Base-by-base conservation (phyloP, 2,888 invertebrate genomes). In the Limnephilus rhombicus region DNA sequence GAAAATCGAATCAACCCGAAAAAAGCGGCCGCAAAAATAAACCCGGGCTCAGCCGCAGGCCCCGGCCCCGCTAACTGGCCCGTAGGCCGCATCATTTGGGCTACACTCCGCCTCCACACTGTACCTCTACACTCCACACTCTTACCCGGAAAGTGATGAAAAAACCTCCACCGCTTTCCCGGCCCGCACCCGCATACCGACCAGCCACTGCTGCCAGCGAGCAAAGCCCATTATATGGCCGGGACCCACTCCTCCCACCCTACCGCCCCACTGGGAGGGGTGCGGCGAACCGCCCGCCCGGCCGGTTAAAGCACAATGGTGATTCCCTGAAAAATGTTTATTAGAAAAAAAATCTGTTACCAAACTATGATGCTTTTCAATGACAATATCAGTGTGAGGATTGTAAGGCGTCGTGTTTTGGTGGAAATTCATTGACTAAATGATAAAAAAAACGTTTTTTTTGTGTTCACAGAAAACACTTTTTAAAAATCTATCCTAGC, bases 11-110 rank as follows among this genome's bases (percentile, higher is more conserved):
- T 53, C n/a, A 41, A 41, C 85, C 29, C 24, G 41, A 83, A 92
- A 92, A 92, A 92, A 85, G n/a, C 45, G 45, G 41, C 91, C 90
- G 80, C 91, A 92, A 89, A 91, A 92, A 89, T 80, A 88, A 90
- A 90, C 34, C 89, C 89, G 53, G 45, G 89, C 85, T 15, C 82
- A 31, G 89, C 86, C 49, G 49, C 86, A 37, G 86, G 49, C 37
- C 7, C 45, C 85, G 45, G 11, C n/a, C 41, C 41, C 41, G 45
- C 85, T 85, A 85, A 85, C 85, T 85, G 85, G 85, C 41, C 85
- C 85, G 45, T 37, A 41, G 41, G 83, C 91, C 89, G 89, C 91
- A 91, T 83, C 80, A 82, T 91, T 88, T 91, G 89, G 87, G 85
- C 41, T 34, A 82, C 82, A 68, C 68, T n/a, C 68, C 53, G 87